Base-by-base conservation (phyloP, 2,888 invertebrate genomes). In the Macrosoma leucophasiata region DNA sequence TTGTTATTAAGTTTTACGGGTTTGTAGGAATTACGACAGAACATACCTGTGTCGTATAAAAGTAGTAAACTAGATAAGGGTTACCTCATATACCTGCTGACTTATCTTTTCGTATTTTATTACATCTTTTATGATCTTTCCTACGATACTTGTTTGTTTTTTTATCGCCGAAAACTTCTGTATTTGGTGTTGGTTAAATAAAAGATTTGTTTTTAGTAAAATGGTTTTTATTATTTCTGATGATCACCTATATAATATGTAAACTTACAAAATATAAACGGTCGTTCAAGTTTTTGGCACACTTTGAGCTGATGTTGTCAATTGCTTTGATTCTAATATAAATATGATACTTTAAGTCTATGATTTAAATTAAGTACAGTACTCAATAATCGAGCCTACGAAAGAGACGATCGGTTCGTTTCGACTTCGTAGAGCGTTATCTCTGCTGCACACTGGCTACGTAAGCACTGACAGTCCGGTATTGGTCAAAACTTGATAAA, bases 251-350 rank as follows among this genome's bases (percentile, higher is more conserved):
- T 62, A 66, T n/a, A n/a, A n/a, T 68, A 59, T 60, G 55, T 62
- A 68, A 71, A 73, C 65, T 76, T 75, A 73, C 61, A 75, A 74
- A 76, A 72, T 71, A 67, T 69, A 52, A 55, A 58, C 50, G 58
- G 48, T 55, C 46, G 51, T 57, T 61, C 50, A 46, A 53, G 47
- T 58, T 37, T 54, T 73, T 74, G 70, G 66, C 74, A 71, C 65
- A 59, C 39, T 41, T 60, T 68, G 69, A 71, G 65, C 62, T 58
- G 46, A 38, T 39, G 27, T 47, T 43, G 42, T 36, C 46, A 37
- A 48, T 50, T 50, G 46, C 39, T 48, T 49, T 40, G 33, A 40
- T 43, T 42, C 29, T 32, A 26, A 30, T 39, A 41, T 35, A 37
- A 39, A 31, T 22, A 31, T 22, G 23, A 34, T 12, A 13, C n/a